Conservation (phyloP, 1,140 invertebrate species). For the Papilio dardanus region DNA sequence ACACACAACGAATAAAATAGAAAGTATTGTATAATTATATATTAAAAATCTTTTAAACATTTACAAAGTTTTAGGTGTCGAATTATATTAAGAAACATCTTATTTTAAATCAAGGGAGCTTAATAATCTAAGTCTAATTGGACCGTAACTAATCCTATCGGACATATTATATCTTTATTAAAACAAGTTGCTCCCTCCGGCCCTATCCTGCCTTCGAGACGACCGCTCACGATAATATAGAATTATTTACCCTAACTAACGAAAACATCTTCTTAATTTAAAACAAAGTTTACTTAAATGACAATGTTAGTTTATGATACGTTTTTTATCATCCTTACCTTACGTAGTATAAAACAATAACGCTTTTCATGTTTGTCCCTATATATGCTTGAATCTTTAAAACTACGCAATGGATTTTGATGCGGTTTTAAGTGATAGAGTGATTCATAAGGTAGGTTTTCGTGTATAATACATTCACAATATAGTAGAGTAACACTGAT, state of each 20-base stretch:
- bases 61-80: not conserved
- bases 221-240: not conserved
- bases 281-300: not conserved
- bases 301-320: too few relatives aligned
- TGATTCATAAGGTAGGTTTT: too few relatives aligned
- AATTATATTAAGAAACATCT: not conserved
- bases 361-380: too few relatives aligned
- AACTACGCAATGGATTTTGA: too few relatives aligned
- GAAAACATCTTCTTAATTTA: not conserved
- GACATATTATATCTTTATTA: slow-evolving; percentile 27
- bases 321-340: too few relatives aligned
- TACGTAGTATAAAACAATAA: too few relatives aligned
- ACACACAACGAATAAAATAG: not conserved
- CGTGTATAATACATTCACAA: too few relatives aligned
- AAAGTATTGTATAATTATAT: not conserved
- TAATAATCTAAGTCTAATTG: slow-evolving; percentile 12
- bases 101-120: slow-evolving; percentile 5
- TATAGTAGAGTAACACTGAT: too few relatives aligned
- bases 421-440: too few relatives aligned
- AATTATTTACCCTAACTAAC: not conserved
- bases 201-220: slow-evolving; percentile 1
- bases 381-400: too few relatives aligned
- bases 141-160: slow-evolving; percentile 20
- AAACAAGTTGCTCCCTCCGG: slow-evolving; percentile 11
- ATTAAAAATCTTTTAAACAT: not conserved